These are phyloP conservation scores for Helogale parvula DNA, from an alignment of 2,113 vertebrate species.

Conservation along the genomic window DNA sequence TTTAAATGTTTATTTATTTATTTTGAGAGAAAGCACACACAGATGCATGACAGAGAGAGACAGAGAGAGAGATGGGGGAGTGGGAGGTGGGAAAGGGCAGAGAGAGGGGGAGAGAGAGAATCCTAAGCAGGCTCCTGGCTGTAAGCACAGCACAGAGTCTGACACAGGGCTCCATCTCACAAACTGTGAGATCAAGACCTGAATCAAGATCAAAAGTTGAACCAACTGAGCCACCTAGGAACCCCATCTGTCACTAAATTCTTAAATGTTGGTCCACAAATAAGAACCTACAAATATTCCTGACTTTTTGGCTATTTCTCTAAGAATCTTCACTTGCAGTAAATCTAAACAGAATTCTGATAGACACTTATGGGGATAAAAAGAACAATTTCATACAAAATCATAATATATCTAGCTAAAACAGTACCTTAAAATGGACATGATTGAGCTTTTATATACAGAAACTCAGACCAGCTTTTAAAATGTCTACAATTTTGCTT, in stretches of 20 bases:
- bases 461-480: slow-evolving; percentile 17
- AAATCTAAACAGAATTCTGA: slow-evolving; percentile 39
- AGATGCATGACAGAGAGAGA: too few species aligned
- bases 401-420: slow-evolving; percentile 28
- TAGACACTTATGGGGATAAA: not conserved
- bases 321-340: not conserved
- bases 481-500: slow-evolving; percentile 37
- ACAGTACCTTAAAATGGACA: not conserved
- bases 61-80: too few species aligned
- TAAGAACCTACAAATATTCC: not conserved
- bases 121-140: too few species aligned
- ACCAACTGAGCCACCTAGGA: too few species aligned
- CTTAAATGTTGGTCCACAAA: not conserved
- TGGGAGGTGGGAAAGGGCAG: too few species aligned
- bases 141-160: too few species aligned
- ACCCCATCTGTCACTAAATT: not conserved
- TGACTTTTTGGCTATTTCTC: not conserved
- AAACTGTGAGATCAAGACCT: too few species aligned
- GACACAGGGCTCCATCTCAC: too few species aligned
- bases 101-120: too few species aligned
- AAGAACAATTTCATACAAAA: slow-evolving; percentile 22
- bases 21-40: too few species aligned
- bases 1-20: too few species aligned
- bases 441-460: slow-evolving; percentile 25
- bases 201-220: too few species aligned